These are phyloP conservation scores for Trissolcus basalis DNA, from an alignment of 1,140 invertebrate species.

Conservation along the genomic window DNA sequence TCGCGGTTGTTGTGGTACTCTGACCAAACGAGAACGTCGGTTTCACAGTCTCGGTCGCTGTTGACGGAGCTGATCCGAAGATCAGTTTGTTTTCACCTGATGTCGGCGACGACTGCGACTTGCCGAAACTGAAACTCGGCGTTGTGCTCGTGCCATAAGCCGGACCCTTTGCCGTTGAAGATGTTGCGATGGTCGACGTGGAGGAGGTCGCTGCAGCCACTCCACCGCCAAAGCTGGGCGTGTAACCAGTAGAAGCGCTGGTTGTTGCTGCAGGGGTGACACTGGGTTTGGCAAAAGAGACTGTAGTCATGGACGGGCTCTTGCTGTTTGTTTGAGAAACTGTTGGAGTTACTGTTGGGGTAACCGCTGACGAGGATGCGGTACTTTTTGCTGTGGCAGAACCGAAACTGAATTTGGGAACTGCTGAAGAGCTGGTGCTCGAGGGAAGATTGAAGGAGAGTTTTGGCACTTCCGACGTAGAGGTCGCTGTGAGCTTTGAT, in stretches of 20 bases:
- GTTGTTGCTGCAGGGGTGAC: neutral
- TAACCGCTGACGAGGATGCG: neutral
- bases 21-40: conserved; percentile 19
- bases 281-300: neutral
- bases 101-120: conserved; percentile 7
- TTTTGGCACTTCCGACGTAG: conserved; percentile 5
- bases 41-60: neutral
- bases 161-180: conserved; percentile 5
- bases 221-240: conserved; percentile 6
- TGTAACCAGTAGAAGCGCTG: neutral
- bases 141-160: conserved; percentile 1
- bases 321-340: neutral
- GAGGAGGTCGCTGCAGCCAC: neutral
- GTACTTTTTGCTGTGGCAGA: neutral
- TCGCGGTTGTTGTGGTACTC: conserved; percentile 3
- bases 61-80: conserved; percentile 3
- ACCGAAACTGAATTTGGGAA: conserved; percentile 24
- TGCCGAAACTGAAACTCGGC: conserved; percentile 19
- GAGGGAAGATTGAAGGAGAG: neutral
- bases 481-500: neutral
- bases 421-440: conserved; percentile 1
- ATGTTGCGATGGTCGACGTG: neutral
- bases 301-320: neutral
- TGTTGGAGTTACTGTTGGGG: neutral
- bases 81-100: conserved; percentile 6